Base-by-base conservation (phyloP, 1,140 invertebrate genomes). In the Penaeus chinensis region DNA sequence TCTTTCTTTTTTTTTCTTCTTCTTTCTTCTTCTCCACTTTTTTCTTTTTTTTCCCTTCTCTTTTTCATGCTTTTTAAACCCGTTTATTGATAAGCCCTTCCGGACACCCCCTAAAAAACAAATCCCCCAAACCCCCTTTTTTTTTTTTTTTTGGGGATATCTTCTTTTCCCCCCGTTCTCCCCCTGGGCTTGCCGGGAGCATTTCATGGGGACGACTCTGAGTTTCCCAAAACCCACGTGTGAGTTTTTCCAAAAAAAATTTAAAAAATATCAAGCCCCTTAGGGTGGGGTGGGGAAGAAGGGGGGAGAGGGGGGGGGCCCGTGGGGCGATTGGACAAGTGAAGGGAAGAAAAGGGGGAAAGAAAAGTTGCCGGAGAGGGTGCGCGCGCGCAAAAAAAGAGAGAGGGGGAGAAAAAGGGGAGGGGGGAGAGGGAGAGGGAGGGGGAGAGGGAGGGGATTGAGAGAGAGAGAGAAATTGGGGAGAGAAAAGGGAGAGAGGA, bases 1-100 rank as follows among this genome's bases (percentile, higher is more conserved):
- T n/a, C n/a, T n/a, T n/a, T n/a, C n/a, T n/a, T n/a, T n/a, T n/a
- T n/a, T n/a, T n/a, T 65, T n/a, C 63, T n/a, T 65, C 63, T n/a
- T 65, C 63, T n/a, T 65, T n/a, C 63, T 65, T n/a, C 63, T 65
- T n/a, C 63, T 65, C 63, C 63, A 18, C 63, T n/a, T 65, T n/a
- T n/a, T 65, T n/a, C 63, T 65, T n/a, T 65, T 65, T n/a, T n/a
- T 65, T n/a, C 63, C n/a, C 63, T n/a, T 65, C 63, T n/a, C n/a
- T n/a, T n/a, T 65, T 65, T 65, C 63, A 65, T 65, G 16, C n/a
- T n/a, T 65, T 18, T 16, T 18, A 18, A 16, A n/a, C 63, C 63
- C 16, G 63, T n/a, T 65, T 16, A n/a, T 65, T 65, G 16, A 65
- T n/a, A 18, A n/a, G 63, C 63, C 63, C 63, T 18, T 65, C n/a